phyloP scores from a whole-genome alignment of 92 coral and sea anemone genomes.

The Chrysogorgia sp. region DNA sequence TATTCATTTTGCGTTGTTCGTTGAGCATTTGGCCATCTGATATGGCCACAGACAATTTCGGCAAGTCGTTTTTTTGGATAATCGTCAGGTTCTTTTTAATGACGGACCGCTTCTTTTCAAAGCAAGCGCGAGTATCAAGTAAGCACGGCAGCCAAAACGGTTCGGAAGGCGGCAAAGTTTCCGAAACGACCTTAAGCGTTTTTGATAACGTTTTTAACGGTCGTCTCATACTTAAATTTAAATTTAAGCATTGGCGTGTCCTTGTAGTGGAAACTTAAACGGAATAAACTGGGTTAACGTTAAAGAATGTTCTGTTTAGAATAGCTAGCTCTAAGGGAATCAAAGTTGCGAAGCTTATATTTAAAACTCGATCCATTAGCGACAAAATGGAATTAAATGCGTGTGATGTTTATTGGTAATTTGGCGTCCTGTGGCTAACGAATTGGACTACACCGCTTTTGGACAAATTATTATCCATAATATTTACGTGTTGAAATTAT shows the following conservation, averaged over 20 bases:
- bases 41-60: conserved; percentile 37
- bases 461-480: conserved; percentile 9
- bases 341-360: too few species aligned
- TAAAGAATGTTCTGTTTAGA: too few species aligned
- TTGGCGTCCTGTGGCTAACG: conserved; percentile 14
- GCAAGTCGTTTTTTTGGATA: not conserved
- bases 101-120: not conserved
- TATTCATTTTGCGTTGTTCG: conserved; percentile 20
- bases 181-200: too few species aligned
- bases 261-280: too few species aligned
- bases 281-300: too few species aligned
- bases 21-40: conserved; percentile 44
- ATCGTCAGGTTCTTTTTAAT: not conserved
- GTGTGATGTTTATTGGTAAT: conserved; percentile 11
- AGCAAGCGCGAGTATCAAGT: not conserved
- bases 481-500: too few species aligned
- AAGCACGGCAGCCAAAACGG: not conserved
- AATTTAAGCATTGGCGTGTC: not conserved
- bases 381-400: not conserved
- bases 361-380: too few species aligned
- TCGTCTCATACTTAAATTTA: not conserved
- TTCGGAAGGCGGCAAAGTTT: too few species aligned
- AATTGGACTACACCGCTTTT: not conserved
- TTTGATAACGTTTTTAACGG: too few species aligned
- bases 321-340: too few species aligned